Evolutionary conservation across 2,113 vertebrate genomes (phyloP), one percentile per base, ranked within the genome.

Genomic region (Nycticebus coucang): DNA sequence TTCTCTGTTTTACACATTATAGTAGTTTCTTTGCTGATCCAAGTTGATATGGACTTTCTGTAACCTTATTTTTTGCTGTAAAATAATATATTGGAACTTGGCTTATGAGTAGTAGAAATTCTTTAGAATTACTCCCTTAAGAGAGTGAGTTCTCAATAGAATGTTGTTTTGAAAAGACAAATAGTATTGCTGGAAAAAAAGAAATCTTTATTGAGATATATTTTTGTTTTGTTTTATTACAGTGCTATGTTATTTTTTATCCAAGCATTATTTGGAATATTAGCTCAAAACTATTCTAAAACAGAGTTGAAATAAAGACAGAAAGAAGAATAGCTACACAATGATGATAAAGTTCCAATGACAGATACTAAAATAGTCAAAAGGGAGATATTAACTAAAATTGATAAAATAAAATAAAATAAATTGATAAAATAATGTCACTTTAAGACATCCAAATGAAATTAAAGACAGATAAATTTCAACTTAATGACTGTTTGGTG

Each of bases 401-500:
- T 93, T 97, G 64, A 84, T 94, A 87, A 71, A 81, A 80, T 24
- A 87, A 95, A 94, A 87, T 24, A 96, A 97, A 93, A 93, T 64
- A 96, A 77, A 96, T 85, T 80, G 82, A 50, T 86, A 69, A 93
- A 92, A 94, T 45, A 94, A 92, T 62, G 35, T 35, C 62, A 96
- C 26, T 50, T 97, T 82, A 92, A 93, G 64, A 93, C 37, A 50
- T 91, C 75, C 64, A 59, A 93, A 93, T 91, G 79, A 91, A 93
- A 87, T 83, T 45, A 95, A 91, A 91, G 81, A 89, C 33, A 85
- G 11, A 93, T 66, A 74, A n/a, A 19, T 80, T 94, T 95, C 79
- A 74, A 53, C 55, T 80, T 95, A 96, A 96, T 71, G 74, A 91
- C 69, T 77, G 12, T 12, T 97, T 93, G 19, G 78, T 96, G 45